phyloP scores from a whole-genome alignment of 2,113 vertebrate species.

The Vidua macroura region DNA sequence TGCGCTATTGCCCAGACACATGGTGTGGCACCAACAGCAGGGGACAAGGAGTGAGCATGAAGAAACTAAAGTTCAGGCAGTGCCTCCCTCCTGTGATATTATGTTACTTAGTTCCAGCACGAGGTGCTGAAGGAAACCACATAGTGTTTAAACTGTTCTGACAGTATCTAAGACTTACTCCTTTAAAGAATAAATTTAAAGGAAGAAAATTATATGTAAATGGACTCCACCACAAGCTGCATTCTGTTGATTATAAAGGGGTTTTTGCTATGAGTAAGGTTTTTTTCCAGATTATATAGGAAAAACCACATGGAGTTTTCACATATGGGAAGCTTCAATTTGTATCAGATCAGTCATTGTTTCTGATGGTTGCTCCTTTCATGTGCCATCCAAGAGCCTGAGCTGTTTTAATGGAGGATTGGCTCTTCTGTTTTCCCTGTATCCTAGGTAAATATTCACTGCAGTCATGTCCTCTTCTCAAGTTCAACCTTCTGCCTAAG shows the following conservation, averaged over 20 bases:
- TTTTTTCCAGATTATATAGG: not conserved
- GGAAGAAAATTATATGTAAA: not conserved
- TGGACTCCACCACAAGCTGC: not conserved
- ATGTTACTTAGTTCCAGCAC: conserved; percentile 20
- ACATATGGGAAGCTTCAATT: not conserved
- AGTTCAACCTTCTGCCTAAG: conserved; percentile 23
- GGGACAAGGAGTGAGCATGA: conserved; percentile 28
- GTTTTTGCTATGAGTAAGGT: not conserved
- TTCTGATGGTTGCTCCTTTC: not conserved
- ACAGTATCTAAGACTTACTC: not conserved
- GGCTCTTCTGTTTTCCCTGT: conserved; percentile 25
- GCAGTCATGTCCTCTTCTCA: conserved; percentile 24
- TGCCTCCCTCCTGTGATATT: conserved; percentile 40
- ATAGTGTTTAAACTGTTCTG: not conserved
- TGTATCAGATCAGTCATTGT: not conserved
- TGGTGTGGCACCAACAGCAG: conserved; percentile 36
- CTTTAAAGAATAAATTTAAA: not conserved
- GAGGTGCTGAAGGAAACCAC: not conserved
- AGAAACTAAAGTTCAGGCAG: conserved; percentile 52
- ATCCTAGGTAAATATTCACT: conserved; percentile 58
- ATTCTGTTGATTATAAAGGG: not conserved
- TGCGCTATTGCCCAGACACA: conserved; percentile 31
- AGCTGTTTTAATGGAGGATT: not conserved
- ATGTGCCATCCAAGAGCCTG: not conserved
- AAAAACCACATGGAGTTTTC: not conserved